These are phyloP conservation scores for Lagorchestes hirsutus DNA, from an alignment of 2,797 vertebrate species.

Conservation along the genomic window DNA sequence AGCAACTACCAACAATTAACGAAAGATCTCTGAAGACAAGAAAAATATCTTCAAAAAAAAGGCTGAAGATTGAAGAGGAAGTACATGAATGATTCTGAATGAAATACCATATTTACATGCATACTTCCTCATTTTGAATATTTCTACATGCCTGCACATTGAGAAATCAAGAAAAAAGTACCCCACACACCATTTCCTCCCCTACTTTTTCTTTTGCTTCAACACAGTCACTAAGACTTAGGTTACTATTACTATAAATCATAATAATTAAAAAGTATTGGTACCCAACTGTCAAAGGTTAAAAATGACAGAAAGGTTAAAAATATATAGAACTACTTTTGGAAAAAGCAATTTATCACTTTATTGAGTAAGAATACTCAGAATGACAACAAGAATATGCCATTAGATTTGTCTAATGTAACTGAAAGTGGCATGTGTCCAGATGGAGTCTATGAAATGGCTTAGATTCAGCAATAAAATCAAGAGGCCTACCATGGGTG, in stretches of 20 bases:
- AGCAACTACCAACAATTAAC: not conserved
- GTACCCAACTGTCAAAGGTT: not conserved
- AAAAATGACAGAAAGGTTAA: not conserved
- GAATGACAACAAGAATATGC: not conserved
- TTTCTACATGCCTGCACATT: not conserved
- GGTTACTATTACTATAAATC: not conserved
- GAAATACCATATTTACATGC: not conserved
- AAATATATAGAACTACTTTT: not conserved
- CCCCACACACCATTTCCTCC: not conserved
- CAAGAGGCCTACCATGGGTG: not conserved
- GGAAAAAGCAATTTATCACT: not conserved
- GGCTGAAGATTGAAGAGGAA: not conserved
- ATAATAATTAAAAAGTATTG: not conserved
- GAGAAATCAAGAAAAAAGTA: not conserved
- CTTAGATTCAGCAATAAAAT: not conserved
- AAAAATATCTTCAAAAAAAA: not conserved
- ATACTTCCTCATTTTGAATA: not conserved
- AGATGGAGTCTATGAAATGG: not conserved
- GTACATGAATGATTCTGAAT: constrained; percentile 3
- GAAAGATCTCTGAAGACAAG: not conserved
- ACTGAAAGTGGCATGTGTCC: not conserved
- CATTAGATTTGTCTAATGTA: not conserved
- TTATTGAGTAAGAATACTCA: not conserved
- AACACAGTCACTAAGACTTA: not conserved
- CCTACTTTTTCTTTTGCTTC: not conserved